A percentile compares a stretch with the other conserved stretches of the same genome.
Conservation (phyloP, 2,113 vertebrate genomes). For the Arizona elegans region DNA sequence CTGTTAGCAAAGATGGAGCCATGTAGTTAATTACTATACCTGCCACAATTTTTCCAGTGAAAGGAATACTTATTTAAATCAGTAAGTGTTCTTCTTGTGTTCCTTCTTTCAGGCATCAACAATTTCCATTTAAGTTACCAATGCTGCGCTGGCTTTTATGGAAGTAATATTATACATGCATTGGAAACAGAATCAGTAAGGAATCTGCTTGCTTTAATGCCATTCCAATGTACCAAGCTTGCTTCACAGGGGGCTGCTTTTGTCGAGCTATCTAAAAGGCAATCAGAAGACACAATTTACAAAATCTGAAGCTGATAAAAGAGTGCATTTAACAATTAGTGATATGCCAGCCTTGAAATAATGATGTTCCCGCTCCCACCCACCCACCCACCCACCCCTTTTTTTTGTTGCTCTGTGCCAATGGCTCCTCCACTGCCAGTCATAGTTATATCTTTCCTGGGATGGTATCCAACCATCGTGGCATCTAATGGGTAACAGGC, state of each 20-base stretch:
- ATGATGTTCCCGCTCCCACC: neutral
- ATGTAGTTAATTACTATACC: neutral
- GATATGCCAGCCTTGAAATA: constrained; percentile 72
- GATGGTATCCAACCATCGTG: constrained; percentile 78
- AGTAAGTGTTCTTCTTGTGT: constrained; percentile 25
- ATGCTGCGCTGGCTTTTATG: neutral
- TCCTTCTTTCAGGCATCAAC: neutral
- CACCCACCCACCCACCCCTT: neutral
- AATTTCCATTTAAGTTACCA: neutral
- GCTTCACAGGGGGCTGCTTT: constrained; percentile 23
- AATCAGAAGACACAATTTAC: constrained; percentile 62
- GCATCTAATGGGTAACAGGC: constrained; percentile 79
- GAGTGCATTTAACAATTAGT: constrained; percentile 71
- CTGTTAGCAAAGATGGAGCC: neutral
- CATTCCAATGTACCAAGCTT: constrained; percentile 30
- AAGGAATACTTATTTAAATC: constrained; percentile 14
- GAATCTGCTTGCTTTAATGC: constrained; percentile 29
- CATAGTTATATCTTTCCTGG: constrained; percentile 81
- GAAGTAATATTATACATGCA: constrained; percentile 5
- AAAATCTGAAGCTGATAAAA: constrained; percentile 36
- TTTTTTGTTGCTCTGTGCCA: constrained; percentile 75
- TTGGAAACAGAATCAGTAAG: constrained; percentile 22
- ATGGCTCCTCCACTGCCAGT: constrained; percentile 80
- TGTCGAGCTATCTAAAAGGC: constrained; percentile 48
- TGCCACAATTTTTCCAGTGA: neutral